Evolutionary conservation across 2,113 vertebrate species (phyloP).

Genomic region (Passerina amoena): DNA sequence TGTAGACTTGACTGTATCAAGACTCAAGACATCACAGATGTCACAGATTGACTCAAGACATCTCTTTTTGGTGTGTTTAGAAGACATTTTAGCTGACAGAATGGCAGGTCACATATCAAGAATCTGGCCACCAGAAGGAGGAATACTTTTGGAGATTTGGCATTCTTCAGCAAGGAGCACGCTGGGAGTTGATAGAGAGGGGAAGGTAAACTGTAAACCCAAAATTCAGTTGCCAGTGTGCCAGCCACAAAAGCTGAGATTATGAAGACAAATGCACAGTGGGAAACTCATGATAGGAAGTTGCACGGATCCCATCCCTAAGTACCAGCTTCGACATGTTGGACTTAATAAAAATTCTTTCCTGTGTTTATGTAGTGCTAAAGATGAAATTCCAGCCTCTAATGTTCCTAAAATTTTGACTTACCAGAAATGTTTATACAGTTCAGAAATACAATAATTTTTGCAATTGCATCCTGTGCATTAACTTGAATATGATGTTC

Average conservation of each 20-base stretch:
- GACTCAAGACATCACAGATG: neutral
- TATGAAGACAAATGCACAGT: neutral
- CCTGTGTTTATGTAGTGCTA: neutral
- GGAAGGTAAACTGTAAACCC: neutral
- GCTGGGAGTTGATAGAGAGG: neutral
- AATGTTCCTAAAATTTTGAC: neutral
- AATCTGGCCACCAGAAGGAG: neutral
- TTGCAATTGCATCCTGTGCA: neutral
- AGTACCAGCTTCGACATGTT: neutral
- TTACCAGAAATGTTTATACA: neutral
- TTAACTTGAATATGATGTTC: neutral
- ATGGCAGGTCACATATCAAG: neutral
- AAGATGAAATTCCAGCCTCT: neutral
- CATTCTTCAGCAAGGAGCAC: neutral
- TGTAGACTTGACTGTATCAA: neutral
- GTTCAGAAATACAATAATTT: neutral
- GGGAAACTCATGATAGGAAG: neutral
- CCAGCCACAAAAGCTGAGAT: neutral
- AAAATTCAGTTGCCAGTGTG: neutral
- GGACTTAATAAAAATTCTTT: neutral
- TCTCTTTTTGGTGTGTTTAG: neutral
- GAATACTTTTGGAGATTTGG: neutral
- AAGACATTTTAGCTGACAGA: neutral
- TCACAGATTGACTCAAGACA: neutral
- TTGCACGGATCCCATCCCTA: accelerated